Evolutionary conservation across 30 jellyfish, hydroid and myxozoan genomes (phyloP).

Genomic region (Chironex yamaguchii): DNA sequence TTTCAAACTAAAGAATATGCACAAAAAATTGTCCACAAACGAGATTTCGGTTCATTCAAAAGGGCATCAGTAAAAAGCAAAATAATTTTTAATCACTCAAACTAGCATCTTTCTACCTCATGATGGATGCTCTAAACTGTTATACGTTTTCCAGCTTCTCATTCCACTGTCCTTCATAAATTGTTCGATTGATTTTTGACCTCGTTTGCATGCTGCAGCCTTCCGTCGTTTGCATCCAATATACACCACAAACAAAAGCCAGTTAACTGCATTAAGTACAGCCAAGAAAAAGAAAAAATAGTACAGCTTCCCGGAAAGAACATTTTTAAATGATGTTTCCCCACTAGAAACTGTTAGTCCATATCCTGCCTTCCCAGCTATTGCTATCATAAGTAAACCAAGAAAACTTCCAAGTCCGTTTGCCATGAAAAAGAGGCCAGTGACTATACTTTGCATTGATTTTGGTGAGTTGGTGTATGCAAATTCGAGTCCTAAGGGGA

Average conservation of each 20-base stretch:
- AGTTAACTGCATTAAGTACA: slow-evolving; percentile 63
- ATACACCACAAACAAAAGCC: slow-evolving; percentile 56
- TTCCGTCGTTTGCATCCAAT: neutral
- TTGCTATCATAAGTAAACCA: slow-evolving; percentile 59
- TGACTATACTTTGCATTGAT: slow-evolving; percentile 79
- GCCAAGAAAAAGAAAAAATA: slow-evolving; percentile 89
- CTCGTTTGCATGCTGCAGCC: neutral
- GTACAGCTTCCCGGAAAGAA: slow-evolving; percentile 47
- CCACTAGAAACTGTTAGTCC: neutral
- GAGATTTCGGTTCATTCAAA: too few species aligned
- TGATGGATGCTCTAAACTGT: neutral
- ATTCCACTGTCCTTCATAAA: neutral
- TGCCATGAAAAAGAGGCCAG: slow-evolving; percentile 89
- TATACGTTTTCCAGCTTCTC: too few species aligned
- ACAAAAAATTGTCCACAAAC: too few species aligned
- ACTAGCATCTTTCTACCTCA: neutral
- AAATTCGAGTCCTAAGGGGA: slow-evolving; percentile 78
- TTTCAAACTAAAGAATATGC: too few species aligned
- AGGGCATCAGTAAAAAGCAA: too few species aligned
- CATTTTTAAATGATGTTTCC: neutral
- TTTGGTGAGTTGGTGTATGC: slow-evolving; percentile 89
- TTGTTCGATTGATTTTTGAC: neutral
- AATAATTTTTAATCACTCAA: too few species aligned
- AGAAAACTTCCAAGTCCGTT: slow-evolving; percentile 86
- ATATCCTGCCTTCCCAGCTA: neutral